Base-by-base conservation (phyloP, 1,140 invertebrate genomes). In the Drosophila persimilis region DNA sequence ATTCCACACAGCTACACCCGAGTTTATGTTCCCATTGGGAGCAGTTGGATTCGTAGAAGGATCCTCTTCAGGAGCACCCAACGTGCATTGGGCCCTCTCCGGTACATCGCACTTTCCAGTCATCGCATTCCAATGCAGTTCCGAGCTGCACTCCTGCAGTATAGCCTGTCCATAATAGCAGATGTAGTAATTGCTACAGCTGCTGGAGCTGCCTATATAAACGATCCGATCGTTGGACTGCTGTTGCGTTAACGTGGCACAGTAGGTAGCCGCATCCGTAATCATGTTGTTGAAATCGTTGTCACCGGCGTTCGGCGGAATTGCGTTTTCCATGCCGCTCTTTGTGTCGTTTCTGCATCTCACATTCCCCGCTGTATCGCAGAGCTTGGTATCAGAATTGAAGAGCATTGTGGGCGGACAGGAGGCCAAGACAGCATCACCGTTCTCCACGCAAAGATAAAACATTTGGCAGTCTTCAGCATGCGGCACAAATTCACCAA, bases 161-260 rank as follows among this genome's bases (percentile, higher is more conserved):
- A 90, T 63, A 2, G 89, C 85, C 56, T 90, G 85, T 9, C 89
- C 89, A 61, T 90, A 88, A 45, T 90, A 90, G 52, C 89, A 90
- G 39, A 90, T 90, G 39, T 85, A 90, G 43, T 85, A 90, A 6
- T 65, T 75, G 45, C 65, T 76, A 31, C 89, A 90, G 48, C 73
- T 85, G 17, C 43, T 65, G 0, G 79, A 85, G 46, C 86, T 90
- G 7, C 85, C 79, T 20, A 90, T 58, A 60, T 84, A 90, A 9
- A 88, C 72, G 55, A 89, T 90, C 7, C 46, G 79, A 67, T 80
- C 71, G 13, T 43, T 77, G 24, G 44, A 55, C 24, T 66, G 70
- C 53, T 73, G 66, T n/a, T 72, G 64, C 15, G 51, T 53, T 17
- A 77, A 22, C 6, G 53, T 54, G 9, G 70, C 64, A 51, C 89